These are phyloP conservation scores for Epinephelus fuscoguttatus DNA, from an alignment of 2,113 vertebrate species.

Conservation along the genomic window DNA sequence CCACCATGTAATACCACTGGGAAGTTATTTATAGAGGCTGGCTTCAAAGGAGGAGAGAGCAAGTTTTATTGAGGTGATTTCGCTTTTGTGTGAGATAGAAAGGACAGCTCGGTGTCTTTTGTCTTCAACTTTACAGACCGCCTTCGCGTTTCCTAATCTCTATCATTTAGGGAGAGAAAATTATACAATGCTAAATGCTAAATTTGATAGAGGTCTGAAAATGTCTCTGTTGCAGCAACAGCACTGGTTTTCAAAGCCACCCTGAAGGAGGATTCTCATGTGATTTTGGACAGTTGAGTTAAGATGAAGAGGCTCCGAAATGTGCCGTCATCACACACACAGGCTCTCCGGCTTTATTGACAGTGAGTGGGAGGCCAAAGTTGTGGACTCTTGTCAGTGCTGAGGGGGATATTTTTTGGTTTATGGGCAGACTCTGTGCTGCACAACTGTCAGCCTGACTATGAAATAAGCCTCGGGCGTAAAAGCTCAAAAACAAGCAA, in stretches of 20 bases:
- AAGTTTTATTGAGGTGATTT: constrained; percentile 63
- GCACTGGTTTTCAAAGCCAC: background rate
- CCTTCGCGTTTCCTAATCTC: constrained; percentile 19
- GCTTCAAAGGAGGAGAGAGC: constrained; percentile 63
- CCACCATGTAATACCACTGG: constrained; percentile 42
- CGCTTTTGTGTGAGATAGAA: constrained; percentile 49
- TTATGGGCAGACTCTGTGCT: constrained; percentile 39
- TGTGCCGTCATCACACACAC: constrained; percentile 29
- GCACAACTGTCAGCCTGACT: constrained; percentile 30
- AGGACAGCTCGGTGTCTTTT: constrained; percentile 40
- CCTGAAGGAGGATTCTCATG: constrained; percentile 3
- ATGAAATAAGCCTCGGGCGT: constrained; percentile 7
- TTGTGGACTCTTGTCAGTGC: constrained; percentile 41
- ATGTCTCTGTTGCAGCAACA: background rate
- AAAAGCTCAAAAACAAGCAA: constrained; percentile 38
- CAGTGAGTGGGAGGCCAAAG: constrained; percentile 52
- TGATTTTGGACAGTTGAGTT: constrained; percentile 20
- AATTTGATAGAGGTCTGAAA: constrained; percentile 9
- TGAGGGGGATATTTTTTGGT: constrained; percentile 29
- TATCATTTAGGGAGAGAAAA: constrained; percentile 11
- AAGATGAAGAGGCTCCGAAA: constrained; percentile 39
- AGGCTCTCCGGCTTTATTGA: constrained; percentile 33
- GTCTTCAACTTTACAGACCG: constrained; percentile 29
- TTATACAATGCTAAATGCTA: constrained; percentile 6
- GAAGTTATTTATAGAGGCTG: constrained; percentile 71